phyloP scores from a whole-genome alignment of 2,888 invertebrate species.

The Drosophila pegasa region DNA sequence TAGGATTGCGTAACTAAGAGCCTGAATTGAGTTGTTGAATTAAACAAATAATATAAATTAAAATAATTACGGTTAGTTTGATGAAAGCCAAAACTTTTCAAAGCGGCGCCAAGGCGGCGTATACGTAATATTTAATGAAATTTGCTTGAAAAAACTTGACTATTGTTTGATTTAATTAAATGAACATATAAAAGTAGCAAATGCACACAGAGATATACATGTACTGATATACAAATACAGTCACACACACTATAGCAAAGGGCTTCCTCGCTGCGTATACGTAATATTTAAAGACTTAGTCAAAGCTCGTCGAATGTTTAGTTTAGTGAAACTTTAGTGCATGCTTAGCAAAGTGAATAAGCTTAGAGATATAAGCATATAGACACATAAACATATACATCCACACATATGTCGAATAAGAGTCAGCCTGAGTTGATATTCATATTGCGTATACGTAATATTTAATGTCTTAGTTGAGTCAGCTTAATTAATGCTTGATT shows the following conservation, averaged over 20 bases:
- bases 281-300: slow-evolving; percentile 15
- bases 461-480: no score
- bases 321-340: background rate
- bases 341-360: background rate
- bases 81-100: background rate
- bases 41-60: background rate
- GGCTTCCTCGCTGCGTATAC: slow-evolving; percentile 19
- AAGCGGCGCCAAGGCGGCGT: background rate
- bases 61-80: background rate
- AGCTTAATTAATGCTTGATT: slow-evolving; percentile 4
- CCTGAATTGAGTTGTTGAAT: background rate
- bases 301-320: background rate
- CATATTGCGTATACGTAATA: slow-evolving; percentile 8
- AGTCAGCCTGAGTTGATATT: background rate
- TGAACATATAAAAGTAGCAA: background rate
- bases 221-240: no score
- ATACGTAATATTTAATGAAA: slow-evolving; percentile 5
- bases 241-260: background rate
- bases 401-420: background rate
- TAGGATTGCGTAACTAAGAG: background rate
- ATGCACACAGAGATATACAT: background rate
- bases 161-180: slow-evolving; percentile 2
- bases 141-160: background rate
- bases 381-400: no score
- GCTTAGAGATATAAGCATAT: background rate